phyloP scores from a whole-genome alignment of 2,797 vertebrate species.

The Schizopygopsis malacanthus region DNA sequence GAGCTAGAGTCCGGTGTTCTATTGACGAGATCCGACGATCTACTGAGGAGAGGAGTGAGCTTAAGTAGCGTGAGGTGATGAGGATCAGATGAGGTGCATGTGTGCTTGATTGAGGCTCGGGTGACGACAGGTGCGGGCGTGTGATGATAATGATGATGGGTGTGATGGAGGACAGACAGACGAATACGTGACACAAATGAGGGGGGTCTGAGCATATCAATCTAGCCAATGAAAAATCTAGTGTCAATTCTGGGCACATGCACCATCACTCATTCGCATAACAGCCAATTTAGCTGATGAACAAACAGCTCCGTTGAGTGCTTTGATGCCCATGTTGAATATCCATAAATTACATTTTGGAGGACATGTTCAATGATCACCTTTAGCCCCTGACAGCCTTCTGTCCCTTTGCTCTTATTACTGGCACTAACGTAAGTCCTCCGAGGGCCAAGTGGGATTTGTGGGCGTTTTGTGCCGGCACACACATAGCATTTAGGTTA shows the following conservation, averaged over 20 bases:
- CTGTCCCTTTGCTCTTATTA: constrained; percentile 59
- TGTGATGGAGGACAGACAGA: too few species aligned
- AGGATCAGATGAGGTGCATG: too few species aligned
- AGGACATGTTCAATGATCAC: constrained; percentile 71
- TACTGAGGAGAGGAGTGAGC: too few species aligned
- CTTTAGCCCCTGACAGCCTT: constrained; percentile 62
- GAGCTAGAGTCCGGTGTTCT: too few species aligned
- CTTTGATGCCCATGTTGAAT: constrained; percentile 68
- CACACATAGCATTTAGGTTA: constrained; percentile 54
- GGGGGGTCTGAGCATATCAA: constrained; percentile 71
- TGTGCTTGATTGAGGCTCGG: too few species aligned
- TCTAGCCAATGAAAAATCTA: constrained; percentile 63
- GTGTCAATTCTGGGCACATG: constrained; percentile 56
- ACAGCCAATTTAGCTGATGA: constrained; percentile 72
- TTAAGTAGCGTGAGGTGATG: too few species aligned
- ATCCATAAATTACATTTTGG: constrained; percentile 75
- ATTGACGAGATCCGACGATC: too few species aligned
- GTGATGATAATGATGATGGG: too few species aligned
- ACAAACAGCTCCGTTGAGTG: constrained; percentile 68
- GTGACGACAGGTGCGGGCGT: too few species aligned
- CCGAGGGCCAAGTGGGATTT: constrained; percentile 35
- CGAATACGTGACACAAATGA: constrained; percentile 60
- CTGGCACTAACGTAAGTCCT: constrained; percentile 3
- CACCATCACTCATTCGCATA: constrained; percentile 71
- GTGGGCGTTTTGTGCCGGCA: constrained; percentile 50